Evolutionary conservation across 2,888 invertebrate species (phyloP), one percentile per base, ranked within the genome.

Genomic region (Aleiodes testaceus): DNA sequence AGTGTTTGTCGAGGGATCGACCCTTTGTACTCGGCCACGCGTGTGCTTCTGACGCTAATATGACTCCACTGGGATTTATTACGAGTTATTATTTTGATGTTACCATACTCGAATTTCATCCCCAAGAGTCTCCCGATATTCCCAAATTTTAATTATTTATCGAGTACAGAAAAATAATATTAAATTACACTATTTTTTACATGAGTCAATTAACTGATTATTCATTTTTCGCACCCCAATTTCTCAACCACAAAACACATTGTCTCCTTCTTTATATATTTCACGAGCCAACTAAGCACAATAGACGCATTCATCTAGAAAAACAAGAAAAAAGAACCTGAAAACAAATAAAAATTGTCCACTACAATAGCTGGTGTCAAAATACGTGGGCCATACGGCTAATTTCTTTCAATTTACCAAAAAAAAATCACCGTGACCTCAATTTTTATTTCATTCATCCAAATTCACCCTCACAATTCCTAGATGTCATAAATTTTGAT

Each of bases 31-130:
- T 72, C 73, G 12, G 75, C 79, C 81, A 82, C 84, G 86, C 85
- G 85, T 45, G 45, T 87, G 87, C 85, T 85, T 76, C 83, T 87
- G 87, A 87, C 87, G 85, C 87, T 87, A 87, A 87, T 87, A 86
- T 85, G 86, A 85, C 85, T 85, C 84, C 81, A 79, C 81, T 81
- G 83, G 82, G 85, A 81, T 87, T 87, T 86, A 87, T 86, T 87
- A 87, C 85, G 84, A 87, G 85, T 86, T 86, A 87, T 87, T 86
- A 77, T 73, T 86, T 85, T 83, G 82, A 81, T 81, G 83, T 84
- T 84, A 80, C 14, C 85, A 83, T 82, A 79, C 82, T 81, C 80
- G 80, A 79, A 81, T 85, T 85, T 82, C 82, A 78, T 78, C 75
- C 74, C 69, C 53, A 16, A 76, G 59, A 74, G 66, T 63, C 70